Conservation (phyloP, 2,113 vertebrate genomes). For the Naja naja region DNA sequence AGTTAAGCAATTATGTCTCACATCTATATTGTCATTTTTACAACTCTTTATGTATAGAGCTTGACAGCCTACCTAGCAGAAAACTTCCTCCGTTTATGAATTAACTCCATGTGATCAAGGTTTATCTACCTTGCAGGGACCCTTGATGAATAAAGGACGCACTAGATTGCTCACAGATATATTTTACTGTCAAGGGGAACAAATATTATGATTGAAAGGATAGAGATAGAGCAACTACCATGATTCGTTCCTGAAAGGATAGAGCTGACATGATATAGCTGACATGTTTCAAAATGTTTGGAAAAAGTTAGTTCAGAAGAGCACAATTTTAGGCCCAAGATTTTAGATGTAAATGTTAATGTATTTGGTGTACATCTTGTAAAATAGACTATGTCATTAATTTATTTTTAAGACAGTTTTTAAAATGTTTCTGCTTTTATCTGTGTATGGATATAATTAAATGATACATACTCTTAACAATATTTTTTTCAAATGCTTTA, state of each 20-base stretch:
- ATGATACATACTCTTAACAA: not conserved
- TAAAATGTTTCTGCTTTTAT: not conserved
- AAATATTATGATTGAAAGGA: not conserved
- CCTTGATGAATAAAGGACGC: not conserved
- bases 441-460: not conserved
- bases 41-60: not conserved
- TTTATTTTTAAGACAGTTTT: not conserved
- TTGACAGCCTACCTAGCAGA: not conserved
- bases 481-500: not conserved
- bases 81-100: not conserved
- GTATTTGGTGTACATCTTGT: not conserved
- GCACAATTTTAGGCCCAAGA: not conserved
- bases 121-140: not conserved
- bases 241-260: not conserved
- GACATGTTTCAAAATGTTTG: not conserved
- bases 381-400: not conserved
- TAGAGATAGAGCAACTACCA: not conserved
- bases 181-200: not conserved
- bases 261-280: not conserved
- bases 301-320: not conserved
- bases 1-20: not conserved
- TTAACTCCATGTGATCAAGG: not conserved
- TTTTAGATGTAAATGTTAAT: not conserved
- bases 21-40: not conserved
- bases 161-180: not conserved